Evolutionary conservation across 2,888 invertebrate species (phyloP).

Genomic region (Spodoptera picta): DNA sequence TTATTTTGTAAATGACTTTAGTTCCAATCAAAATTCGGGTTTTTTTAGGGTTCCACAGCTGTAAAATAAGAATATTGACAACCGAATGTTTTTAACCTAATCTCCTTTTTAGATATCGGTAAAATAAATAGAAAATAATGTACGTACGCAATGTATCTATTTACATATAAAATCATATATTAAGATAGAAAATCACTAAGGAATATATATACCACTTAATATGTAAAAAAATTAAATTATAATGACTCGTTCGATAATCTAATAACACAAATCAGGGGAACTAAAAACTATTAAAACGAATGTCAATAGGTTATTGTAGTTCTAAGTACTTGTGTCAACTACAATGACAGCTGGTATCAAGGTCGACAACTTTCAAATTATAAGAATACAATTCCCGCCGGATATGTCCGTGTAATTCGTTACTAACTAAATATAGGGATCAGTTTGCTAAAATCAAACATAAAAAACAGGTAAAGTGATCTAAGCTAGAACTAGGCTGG

Average conservation of each 20-base stretch:
- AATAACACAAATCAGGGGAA: neutral
- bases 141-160: too few relatives aligned
- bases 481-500: too few relatives aligned
- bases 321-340: slow-evolving; percentile 21
- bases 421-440: slow-evolving; percentile 8
- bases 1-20: too few relatives aligned
- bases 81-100: too few relatives aligned
- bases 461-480: neutral
- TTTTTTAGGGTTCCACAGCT: too few relatives aligned
- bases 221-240: neutral
- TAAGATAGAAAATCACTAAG: too few relatives aligned
- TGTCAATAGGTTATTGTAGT: slow-evolving; percentile 17
- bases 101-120: too few relatives aligned
- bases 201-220: too few relatives aligned
- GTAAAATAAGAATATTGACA: too few relatives aligned
- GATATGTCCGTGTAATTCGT: slow-evolving; percentile 26
- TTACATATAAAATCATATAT: too few relatives aligned
- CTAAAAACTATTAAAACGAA: neutral
- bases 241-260: neutral
- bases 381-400: slow-evolving; percentile 19
- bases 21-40: too few relatives aligned
- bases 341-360: slow-evolving; percentile 25
- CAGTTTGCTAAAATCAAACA: neutral
- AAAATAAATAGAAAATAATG: too few relatives aligned
- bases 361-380: slow-evolving; percentile 46